Evolutionary conservation across 2,113 vertebrate species (phyloP).

Genomic region (Urocynchramus pylzowi): DNA sequence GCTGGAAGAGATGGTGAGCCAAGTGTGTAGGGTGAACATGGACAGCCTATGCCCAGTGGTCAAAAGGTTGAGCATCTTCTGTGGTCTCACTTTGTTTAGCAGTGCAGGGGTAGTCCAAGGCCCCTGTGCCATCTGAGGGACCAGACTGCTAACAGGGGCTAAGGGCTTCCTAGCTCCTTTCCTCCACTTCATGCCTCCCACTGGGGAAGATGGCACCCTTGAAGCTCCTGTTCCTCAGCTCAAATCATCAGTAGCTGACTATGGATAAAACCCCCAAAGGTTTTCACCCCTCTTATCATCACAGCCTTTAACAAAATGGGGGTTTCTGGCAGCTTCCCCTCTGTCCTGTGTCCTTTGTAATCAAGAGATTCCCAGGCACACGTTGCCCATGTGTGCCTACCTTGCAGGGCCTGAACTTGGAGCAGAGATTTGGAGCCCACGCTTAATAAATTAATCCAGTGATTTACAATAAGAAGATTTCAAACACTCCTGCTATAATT

Average conservation of each 20-base stretch:
- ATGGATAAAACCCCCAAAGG: not conserved
- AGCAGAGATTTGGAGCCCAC: not conserved
- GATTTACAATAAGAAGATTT: not conserved
- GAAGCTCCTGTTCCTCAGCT: not conserved
- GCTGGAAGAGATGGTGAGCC: not conserved
- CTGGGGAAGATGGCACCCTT: not conserved
- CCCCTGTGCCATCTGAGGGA: not conserved
- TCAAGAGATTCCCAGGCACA: not conserved
- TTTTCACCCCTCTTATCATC: not conserved
- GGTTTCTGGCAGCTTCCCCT: not conserved
- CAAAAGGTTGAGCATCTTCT: fast-evolving
- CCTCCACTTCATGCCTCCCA: not conserved
- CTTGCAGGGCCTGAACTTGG: not conserved
- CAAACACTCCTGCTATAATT: not conserved
- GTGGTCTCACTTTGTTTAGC: not conserved
- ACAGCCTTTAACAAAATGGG: not conserved
- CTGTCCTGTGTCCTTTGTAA: not conserved
- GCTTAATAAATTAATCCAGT: not conserved
- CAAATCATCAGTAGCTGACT: not conserved
- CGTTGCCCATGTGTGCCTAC: fast-evolving
- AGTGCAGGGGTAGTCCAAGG: not conserved
- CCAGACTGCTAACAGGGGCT: not conserved
- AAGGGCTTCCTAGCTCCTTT: not conserved
- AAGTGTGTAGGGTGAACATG: not conserved
- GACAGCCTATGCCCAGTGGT: not conserved